Evolutionary conservation across 2,113 vertebrate genomes (phyloP), one percentile per base, ranked within the genome.

Genomic region (Ameiurus melas): DNA sequence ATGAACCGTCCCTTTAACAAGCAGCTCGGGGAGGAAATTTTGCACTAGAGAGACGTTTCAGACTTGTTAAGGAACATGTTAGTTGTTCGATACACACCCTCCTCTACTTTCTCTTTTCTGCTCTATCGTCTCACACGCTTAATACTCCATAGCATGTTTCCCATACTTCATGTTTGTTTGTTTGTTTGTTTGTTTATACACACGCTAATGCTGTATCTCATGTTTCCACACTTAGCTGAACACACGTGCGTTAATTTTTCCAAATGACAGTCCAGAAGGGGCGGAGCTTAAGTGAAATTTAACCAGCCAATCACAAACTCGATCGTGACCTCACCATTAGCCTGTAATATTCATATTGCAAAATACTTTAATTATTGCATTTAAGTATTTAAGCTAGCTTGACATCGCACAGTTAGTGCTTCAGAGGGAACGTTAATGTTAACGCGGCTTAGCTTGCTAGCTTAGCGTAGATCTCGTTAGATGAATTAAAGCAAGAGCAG

Each of bases 1-100:
- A 57, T 51, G 39, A 80, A 86, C 58, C 58, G 12, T 58, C 58
- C 19, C 75, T 53, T 79, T 53, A 86, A 64, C 75, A 73, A 71
- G 62, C 84, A 16, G 27, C 30, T 62, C 80, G 22, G 14, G 5
- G 20, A n/a, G 7, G 55, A 36, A 14, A 19, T 19, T 57, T 36
- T 22, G 53, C 30, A 39, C 47, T 19, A 6, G 36, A 5, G 39
- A 51, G 4, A 51, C 10, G 9, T 12, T 62, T 33, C 71, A 75
- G 10, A 43, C 71, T 33, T 17, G 14, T 33, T 17, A 70, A 13
- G 4, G 13, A 70, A 9, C 36, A 3, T 36, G 53, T n/a, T 55
- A 22, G 25, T 27, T 5, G 2, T 25, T 27, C 25, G 0, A 78
- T 36, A 22, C 55, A 36, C 79, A 36, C 30, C 77, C 22, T 19